phyloP scores from a whole-genome alignment of 1,140 invertebrate genomes.

The Wasmannia auropunctata region DNA sequence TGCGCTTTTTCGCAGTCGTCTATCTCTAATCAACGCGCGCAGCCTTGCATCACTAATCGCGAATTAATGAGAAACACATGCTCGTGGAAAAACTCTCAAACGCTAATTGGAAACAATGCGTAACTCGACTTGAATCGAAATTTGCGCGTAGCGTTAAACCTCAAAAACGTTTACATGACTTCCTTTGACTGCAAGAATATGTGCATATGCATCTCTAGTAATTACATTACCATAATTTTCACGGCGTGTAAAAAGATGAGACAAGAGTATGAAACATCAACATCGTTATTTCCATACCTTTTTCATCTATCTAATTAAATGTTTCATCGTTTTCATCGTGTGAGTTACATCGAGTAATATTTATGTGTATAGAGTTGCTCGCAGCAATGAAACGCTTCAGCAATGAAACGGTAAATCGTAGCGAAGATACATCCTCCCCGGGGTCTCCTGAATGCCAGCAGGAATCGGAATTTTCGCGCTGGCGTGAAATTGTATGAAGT shows the following conservation, averaged over 20 bases:
- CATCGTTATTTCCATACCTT: not conserved
- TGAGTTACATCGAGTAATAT: not conserved
- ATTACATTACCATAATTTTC: not conserved
- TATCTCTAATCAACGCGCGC: slow-evolving; percentile 33
- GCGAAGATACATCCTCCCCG: not conserved
- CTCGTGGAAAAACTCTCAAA: not conserved
- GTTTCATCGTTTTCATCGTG: too few relatives aligned
- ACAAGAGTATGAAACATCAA: not conserved
- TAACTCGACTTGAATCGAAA: not conserved
- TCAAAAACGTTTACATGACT: not conserved
- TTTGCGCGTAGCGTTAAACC: not conserved
- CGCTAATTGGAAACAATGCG: not conserved
- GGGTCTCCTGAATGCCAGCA: not conserved
- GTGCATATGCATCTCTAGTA: not conserved
- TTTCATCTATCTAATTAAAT: not conserved
- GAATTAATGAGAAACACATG: slow-evolving; percentile 32
- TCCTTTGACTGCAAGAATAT: not conserved
- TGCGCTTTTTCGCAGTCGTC: slow-evolving; percentile 13
- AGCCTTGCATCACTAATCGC: slow-evolving; percentile 44
- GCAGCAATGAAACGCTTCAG: too few relatives aligned
- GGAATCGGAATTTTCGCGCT: slow-evolving; percentile 13
- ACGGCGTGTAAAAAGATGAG: not conserved
- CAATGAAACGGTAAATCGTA: not conserved
- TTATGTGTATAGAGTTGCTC: not conserved
- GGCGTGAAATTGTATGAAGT: slow-evolving; percentile 7